A percentile compares a stretch with the other conserved stretches of the same genome.
Conservation (phyloP, 2,113 vertebrate genomes). For the Maccullochella peelii region DNA sequence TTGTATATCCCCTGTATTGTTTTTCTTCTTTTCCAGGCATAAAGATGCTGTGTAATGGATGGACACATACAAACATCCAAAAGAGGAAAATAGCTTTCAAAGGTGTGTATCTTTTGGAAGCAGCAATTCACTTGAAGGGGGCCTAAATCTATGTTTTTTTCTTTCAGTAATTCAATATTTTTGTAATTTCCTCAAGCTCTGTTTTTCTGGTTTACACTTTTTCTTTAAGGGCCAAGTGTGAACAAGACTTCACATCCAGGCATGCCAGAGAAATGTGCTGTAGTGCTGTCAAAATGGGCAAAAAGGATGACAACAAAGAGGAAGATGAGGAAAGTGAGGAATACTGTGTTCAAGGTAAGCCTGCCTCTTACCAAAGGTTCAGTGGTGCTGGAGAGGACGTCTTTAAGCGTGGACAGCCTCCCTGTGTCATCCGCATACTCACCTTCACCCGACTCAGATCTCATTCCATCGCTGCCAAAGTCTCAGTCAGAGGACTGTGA, state of each 20-base stretch:
- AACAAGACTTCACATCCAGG: not conserved
- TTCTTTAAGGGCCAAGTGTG: conserved; percentile 41
- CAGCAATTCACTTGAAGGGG: not conserved
- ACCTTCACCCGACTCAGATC: not conserved
- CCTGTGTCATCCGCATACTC: not conserved
- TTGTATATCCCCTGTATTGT: not conserved
- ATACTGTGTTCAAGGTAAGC: conserved; percentile 77
- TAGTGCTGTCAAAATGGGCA: not conserved
- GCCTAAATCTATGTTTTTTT: not conserved
- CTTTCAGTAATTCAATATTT: not conserved
- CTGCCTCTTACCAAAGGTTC: conserved; percentile 65
- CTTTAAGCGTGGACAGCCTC: conserved; percentile 44
- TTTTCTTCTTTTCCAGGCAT: conserved; percentile 59
- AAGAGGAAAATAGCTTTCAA: conserved; percentile 9
- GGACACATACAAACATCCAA: conserved; percentile 1
- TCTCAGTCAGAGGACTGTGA: not conserved
- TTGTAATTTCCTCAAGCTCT: not conserved
- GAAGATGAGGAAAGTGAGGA: not conserved
- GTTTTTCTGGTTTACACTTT: not conserved
- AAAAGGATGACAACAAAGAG: not conserved
- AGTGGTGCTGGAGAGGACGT: conserved; percentile 71
- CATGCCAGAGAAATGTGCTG: not conserved
- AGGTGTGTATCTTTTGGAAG: conserved; percentile 51
- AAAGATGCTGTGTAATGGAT: conserved; percentile 46
- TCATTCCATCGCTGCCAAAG: not conserved